Base-by-base conservation (phyloP, 2,797 vertebrate species). In the Hydrolagus colliei region DNA sequence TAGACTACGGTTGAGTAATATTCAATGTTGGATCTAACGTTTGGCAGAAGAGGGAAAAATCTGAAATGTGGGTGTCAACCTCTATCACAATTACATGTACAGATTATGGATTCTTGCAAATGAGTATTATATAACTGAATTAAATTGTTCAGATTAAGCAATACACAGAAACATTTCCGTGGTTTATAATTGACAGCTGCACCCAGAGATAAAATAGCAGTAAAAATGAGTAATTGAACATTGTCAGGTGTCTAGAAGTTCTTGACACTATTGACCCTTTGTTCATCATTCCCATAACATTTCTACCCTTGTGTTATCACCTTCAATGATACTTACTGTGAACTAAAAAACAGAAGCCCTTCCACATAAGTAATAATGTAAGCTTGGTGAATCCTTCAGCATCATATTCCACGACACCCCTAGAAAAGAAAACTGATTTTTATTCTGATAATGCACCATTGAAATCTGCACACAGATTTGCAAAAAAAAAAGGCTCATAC, bases 321-420 rank as follows among this genome's bases (percentile, higher is more conserved):
- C 41, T 52, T 52, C 89, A 89, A 88, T 77, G 75, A 86, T 92
- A 95, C 94, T 95, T 91, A 99, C 98, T 97, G 88, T 99, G 98
- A 72, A 99, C 97, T 78, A 99, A 94, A 91, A 98, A 98, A 91
- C 97, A 98, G 89, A 98, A 99, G 88, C 98, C 97, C 88, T 97
- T 98, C 97, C 96, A 98, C 95, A 98, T 97, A 88, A 99, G 95
- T 65, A 99, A 92, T 87, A 99, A 95, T 9, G 97, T 98, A 88
- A 99, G 96, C 90, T 99, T 99, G 86, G 98, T 99, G 92, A 99
- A 99, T 87, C 98, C 98, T 91, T 98, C 97, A 18, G 98, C 98
- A 87, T 99, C 97, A 27, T 99, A 99, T 88, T 99, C 98, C 89
- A 99, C 98, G 86, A 99, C 96, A 67, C 97, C 97, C 88, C 98